A percentile compares a stretch with the other conserved stretches of the same genome.
Conservation (phyloP, 2,797 vertebrate species). For the Petrocephalus sullivani region DNA sequence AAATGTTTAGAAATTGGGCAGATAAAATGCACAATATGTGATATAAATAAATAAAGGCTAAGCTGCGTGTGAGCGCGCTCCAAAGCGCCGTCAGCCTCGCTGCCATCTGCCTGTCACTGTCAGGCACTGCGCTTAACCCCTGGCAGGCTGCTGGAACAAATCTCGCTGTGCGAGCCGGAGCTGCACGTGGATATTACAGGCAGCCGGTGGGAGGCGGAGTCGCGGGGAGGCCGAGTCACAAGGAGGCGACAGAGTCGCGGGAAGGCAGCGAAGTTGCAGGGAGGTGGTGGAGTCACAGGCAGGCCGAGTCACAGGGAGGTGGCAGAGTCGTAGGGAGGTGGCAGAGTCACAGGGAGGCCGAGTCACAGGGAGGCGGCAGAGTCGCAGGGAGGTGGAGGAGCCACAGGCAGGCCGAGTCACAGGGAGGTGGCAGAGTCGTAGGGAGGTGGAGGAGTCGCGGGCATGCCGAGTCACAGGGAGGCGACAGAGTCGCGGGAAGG, state of each 20-base stretch:
- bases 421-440: no score
- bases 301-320: neutral
- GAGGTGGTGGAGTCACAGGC: no score
- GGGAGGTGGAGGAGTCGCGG: no score
- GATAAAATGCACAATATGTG: conserved; percentile 66
- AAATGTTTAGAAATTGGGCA: conserved; percentile 63
- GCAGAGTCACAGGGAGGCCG: no score
- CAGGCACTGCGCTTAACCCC: conserved; percentile 61
- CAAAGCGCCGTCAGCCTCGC: conserved; percentile 72
- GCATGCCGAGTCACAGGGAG: neutral
- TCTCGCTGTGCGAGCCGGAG: conserved; percentile 60
- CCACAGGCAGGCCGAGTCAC: no score
- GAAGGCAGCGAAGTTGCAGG: no score
- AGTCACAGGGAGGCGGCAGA: neutral
- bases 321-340: no score
- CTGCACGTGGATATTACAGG: conserved; percentile 54
- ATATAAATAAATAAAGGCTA: conserved; percentile 64
- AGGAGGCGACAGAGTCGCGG: neutral
- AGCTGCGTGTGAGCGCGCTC: conserved; percentile 67
- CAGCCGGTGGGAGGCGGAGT: conserved; percentile 35
- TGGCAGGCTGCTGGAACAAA: conserved; percentile 74
- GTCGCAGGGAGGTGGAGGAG: no score
- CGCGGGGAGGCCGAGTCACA: neutral
- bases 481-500: no score
- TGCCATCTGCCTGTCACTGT: conserved; percentile 55